Conservation (phyloP, 2,888 invertebrate genomes). For the Automeris io region DNA sequence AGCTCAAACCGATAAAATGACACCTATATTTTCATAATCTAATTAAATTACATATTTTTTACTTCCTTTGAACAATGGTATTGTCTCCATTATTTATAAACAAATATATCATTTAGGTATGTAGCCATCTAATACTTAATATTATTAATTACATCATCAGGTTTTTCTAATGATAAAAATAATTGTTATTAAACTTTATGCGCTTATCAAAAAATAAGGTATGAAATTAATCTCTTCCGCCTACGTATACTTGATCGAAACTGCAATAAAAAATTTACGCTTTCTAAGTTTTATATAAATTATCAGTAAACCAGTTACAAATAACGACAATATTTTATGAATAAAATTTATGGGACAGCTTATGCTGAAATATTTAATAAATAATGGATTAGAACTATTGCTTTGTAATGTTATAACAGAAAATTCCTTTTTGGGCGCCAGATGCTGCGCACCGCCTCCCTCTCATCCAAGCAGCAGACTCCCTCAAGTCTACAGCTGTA, state of each 20-base stretch:
- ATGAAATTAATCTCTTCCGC: not conserved
- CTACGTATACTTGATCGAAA: not conserved
- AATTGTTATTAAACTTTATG: not conserved
- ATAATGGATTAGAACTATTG: too few relatives aligned
- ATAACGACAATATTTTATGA: not conserved
- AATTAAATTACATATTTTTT: conserved; percentile 25
- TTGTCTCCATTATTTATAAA: conserved; percentile 34
- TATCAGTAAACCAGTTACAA: not conserved
- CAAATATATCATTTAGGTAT: conserved; percentile 27
- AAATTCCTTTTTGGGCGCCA: too few relatives aligned
- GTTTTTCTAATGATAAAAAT: not conserved
- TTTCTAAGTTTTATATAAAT: not conserved
- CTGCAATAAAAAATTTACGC: not conserved
- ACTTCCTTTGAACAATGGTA: conserved; percentile 34
- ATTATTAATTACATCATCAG: conserved; percentile 11
- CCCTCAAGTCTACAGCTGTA: too few relatives aligned
- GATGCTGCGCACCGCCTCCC: too few relatives aligned
- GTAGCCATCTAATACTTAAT: conserved; percentile 19
- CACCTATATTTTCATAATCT: conserved; percentile 26
- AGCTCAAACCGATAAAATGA: too few relatives aligned
- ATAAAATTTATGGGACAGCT: too few relatives aligned
- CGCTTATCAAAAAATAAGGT: not conserved
- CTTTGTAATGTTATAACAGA: too few relatives aligned
- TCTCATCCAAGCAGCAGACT: too few relatives aligned
- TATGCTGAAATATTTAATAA: too few relatives aligned